Evolutionary conservation across 2,888 invertebrate genomes (phyloP), one percentile per base, ranked within the genome.

Genomic region (Drosophila melanocephala): DNA sequence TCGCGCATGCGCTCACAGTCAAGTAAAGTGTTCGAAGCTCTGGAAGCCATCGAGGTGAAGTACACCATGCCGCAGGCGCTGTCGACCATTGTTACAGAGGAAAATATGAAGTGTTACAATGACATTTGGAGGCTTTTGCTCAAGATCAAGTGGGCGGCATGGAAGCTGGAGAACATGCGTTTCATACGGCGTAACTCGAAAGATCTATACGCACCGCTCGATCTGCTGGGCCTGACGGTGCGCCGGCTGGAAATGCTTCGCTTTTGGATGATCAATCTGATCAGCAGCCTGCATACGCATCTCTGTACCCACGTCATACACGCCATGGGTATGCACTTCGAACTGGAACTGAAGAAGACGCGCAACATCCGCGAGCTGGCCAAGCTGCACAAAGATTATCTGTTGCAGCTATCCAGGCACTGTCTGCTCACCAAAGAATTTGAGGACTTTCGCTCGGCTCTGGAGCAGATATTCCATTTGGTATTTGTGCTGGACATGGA

Each of bases 111-210:
- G 1, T 75, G 89, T 9, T 94, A 94, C 68, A 94, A 94, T 75
- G 82, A 87, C 80, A 92, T 95, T 22, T 95, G 95, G 82, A 91
- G 93, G 32, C 94, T 95, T 60, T 92, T 95, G 53, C 83, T 95
- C 7, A 95, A 95, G 90, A 90, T 95, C 0, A 95, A 95, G 82
- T 95, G 94, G 94, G 94, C 94, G 6, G 77, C 94, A 22, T 94
- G 94, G 93, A 93, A 94, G 3, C 84, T 95, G 52, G 94, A 94
- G 78, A 94, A 94, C 75, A 83, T 95, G 19, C 84, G 86, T 65
- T 95, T 95, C 65, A 78, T 92, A 2, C 81, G 81, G 1, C 86
- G 86, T 3, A 78, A 75, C 22, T 72, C 79, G 0, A 67, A 76
- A 2, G 63, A 82, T 22, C 82, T 91, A 0, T 93, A 91, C 63